Evolutionary conservation across 2,113 vertebrate species (phyloP).

Genomic region (Manacus vitellinus): DNA sequence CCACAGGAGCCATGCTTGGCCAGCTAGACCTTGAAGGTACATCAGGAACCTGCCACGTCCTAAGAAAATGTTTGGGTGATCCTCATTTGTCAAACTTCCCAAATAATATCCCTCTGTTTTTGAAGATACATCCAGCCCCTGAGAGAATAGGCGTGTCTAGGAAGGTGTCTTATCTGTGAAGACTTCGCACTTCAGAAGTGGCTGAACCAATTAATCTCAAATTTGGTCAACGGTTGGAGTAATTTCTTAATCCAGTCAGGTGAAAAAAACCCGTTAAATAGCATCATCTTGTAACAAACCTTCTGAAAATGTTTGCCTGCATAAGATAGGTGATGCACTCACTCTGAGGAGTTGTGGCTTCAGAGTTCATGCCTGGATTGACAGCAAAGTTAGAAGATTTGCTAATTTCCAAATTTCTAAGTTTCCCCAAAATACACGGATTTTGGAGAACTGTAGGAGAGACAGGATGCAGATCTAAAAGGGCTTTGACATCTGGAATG

Average conservation of each 20-base stretch:
- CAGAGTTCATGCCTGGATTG: not conserved
- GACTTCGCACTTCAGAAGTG: not conserved
- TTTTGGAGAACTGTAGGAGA: not conserved
- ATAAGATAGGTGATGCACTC: not conserved
- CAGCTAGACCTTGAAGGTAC: not conserved
- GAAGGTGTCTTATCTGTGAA: not conserved
- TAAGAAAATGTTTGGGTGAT: not conserved
- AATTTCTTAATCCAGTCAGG: not conserved
- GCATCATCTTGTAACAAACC: not conserved
- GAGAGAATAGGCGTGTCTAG: not conserved
- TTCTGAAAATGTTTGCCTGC: not conserved
- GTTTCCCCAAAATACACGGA: not conserved
- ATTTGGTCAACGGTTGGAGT: not conserved
- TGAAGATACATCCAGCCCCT: not conserved
- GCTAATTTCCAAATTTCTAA: not conserved
- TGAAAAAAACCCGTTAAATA: not conserved
- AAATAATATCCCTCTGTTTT: not conserved
- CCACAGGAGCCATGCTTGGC: not conserved
- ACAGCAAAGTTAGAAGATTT: not conserved
- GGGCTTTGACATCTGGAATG: not conserved
- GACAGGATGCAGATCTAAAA: not conserved
- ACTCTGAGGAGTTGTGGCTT: fast-evolving
- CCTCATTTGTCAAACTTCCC: not conserved
- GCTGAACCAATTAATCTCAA: not conserved
- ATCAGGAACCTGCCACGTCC: not conserved